Evolutionary conservation across 2,113 vertebrate species (phyloP).

Genomic region (Thamnophis sirtalis): DNA sequence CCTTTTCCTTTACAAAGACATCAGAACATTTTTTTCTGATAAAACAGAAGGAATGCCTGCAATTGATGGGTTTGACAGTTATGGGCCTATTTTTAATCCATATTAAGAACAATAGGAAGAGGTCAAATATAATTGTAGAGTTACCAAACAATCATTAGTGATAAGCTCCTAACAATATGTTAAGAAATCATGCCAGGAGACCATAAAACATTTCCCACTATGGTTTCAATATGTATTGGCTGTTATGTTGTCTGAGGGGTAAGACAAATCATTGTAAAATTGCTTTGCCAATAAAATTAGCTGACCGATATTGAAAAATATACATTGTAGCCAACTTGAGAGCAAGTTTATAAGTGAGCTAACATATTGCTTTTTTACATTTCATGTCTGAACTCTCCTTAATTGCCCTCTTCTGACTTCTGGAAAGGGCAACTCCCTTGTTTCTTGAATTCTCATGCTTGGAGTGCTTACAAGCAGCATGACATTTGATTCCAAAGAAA

Average conservation of each 20-base stretch:
- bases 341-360: not conserved
- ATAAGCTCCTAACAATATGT: not conserved
- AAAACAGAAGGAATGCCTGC: not conserved
- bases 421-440: not conserved
- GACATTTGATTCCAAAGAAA: not conserved
- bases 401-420: not conserved
- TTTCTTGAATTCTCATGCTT: not conserved
- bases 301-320: not conserved
- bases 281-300: not conserved
- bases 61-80: not conserved
- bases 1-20: not conserved
- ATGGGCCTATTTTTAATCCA: not conserved
- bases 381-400: not conserved
- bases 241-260: not conserved
- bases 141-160: not conserved
- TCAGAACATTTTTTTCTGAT: not conserved
- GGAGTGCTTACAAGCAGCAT: not conserved
- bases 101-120: not conserved
- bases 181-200: not conserved
- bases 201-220: not conserved
- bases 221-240: not conserved
- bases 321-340: not conserved
- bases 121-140: not conserved
- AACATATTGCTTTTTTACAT: not conserved
- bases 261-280: not conserved